Evolutionary conservation across 92 coral and sea anemone genomes (phyloP).

Genomic region (Isaurus tuberculatus): DNA sequence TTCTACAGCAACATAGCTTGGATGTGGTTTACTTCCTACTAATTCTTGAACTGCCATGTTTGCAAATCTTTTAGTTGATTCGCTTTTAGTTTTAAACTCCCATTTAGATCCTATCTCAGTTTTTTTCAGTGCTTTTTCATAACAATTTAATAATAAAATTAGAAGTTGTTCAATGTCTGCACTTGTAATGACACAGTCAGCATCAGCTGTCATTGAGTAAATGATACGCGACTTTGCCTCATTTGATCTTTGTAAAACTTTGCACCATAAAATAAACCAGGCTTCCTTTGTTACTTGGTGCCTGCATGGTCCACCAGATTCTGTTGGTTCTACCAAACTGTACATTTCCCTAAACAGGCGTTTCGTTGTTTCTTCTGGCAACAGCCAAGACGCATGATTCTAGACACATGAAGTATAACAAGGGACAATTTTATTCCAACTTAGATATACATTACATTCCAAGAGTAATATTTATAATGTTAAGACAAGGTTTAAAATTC

Average conservation of each 20-base stretch:
- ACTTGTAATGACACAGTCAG: slow-evolving; percentile 63
- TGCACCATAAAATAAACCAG: slow-evolving; percentile 69
- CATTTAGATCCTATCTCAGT: slow-evolving; percentile 73
- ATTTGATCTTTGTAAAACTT: slow-evolving; percentile 66
- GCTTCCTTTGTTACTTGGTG: slow-evolving; percentile 78
- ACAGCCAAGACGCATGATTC: slow-evolving; percentile 78
- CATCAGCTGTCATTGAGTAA: slow-evolving; percentile 73
- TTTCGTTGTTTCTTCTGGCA: slow-evolving; percentile 71
- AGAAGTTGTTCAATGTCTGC: slow-evolving; percentile 69
- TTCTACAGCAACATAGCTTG: slow-evolving; percentile 61
- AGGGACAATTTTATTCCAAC: too few relatives aligned
- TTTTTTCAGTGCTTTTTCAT: slow-evolving; percentile 72
- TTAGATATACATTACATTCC: too few relatives aligned
- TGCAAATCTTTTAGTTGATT: slow-evolving; percentile 76
- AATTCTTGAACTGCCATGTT: slow-evolving; percentile 71
- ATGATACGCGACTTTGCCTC: slow-evolving; percentile 78
- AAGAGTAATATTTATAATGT: too few relatives aligned
- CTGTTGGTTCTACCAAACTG: slow-evolving; percentile 61
- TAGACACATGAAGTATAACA: background rate
- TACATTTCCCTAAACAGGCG: slow-evolving; percentile 85
- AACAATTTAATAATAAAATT: slow-evolving; percentile 66
- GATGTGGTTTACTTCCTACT: slow-evolving; percentile 63
- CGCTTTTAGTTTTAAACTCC: slow-evolving; percentile 65
- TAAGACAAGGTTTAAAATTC: too few relatives aligned
- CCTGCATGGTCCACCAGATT: slow-evolving; percentile 29